Evolutionary conservation across 2,113 vertebrate species (phyloP).

Genomic region (Tylochromis polylepis): DNA sequence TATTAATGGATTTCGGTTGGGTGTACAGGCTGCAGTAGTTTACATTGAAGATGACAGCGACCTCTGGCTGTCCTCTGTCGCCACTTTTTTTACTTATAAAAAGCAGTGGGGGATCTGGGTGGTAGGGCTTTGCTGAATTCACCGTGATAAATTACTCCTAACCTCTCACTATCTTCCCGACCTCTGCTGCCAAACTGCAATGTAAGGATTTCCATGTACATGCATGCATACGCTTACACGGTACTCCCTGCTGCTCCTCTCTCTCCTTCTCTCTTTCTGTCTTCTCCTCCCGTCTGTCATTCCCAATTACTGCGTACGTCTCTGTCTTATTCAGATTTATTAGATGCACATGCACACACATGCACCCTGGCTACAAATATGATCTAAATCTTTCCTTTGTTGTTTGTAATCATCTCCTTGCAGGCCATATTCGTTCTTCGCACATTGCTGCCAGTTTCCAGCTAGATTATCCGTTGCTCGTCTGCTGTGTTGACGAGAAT

Average conservation of each 20-base stretch:
- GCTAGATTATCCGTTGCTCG: slow-evolving; percentile 25
- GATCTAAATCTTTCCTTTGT: slow-evolving; percentile 57
- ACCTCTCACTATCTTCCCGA: neutral
- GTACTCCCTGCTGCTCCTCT: neutral
- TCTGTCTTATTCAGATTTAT: slow-evolving; percentile 9
- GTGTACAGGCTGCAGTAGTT: neutral
- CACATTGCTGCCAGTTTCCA: slow-evolving; percentile 7
- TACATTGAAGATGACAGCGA: slow-evolving; percentile 6
- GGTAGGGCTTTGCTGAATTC: slow-evolving; percentile 16
- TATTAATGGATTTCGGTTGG: neutral
- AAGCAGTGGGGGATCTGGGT: neutral
- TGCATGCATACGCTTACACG: neutral
- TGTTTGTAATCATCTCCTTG: slow-evolving; percentile 39
- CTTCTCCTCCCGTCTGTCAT: neutral
- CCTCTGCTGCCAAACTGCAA: slow-evolving; percentile 20
- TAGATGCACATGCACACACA: neutral
- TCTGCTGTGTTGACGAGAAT: slow-evolving; percentile 27
- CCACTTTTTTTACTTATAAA: neutral
- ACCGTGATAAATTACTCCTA: slow-evolving; percentile 22
- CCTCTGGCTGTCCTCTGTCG: slow-evolving; percentile 35
- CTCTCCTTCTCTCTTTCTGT: neutral
- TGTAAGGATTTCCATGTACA: slow-evolving; percentile 23
- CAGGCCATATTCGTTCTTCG: neutral
- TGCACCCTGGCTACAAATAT: slow-evolving; percentile 13
- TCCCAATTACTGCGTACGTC: neutral